A percentile compares a stretch with the other conserved stretches of the same genome.
Evolutionary conservation across 2,113 vertebrate genomes (phyloP).

Genomic region (Cololabis saira): DNA sequence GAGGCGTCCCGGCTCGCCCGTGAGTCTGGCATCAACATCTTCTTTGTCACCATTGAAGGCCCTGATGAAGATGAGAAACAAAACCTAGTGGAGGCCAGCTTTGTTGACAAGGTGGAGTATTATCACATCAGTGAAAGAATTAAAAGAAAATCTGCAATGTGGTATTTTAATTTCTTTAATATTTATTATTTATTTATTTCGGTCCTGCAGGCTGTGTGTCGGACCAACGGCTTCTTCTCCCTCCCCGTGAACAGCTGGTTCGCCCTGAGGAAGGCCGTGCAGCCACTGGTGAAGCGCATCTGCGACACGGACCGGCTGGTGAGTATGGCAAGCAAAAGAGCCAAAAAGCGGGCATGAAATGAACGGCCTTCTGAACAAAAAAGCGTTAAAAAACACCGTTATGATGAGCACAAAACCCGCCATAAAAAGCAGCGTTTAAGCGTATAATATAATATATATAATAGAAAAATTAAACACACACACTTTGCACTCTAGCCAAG

Average conservation of each 20-base stretch:
- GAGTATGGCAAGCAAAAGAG: too few relatives aligned
- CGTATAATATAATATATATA: too few relatives aligned
- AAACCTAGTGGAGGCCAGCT: constrained; percentile 87
- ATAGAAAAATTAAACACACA: too few relatives aligned
- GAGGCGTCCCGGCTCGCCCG: constrained; percentile 91
- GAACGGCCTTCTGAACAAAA: too few relatives aligned
- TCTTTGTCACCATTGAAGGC: constrained; percentile 96
- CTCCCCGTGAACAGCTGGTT: constrained; percentile 93
- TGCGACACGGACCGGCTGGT: constrained; percentile 88
- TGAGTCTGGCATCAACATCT: constrained; percentile 97
- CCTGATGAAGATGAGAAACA: constrained; percentile 90
- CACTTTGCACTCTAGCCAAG: too few relatives aligned
- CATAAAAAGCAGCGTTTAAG: too few relatives aligned
- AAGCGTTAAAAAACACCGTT: too few relatives aligned
- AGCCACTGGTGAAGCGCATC: constrained; percentile 91
- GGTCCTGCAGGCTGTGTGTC: constrained; percentile 90
- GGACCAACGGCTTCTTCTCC: constrained; percentile 91
- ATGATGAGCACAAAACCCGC: too few relatives aligned
- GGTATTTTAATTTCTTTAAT: too few relatives aligned
- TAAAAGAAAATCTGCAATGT: constrained; percentile 5
- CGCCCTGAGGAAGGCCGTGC: constrained; percentile 86
- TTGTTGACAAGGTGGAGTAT: constrained; percentile 92
- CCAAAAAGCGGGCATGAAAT: too few relatives aligned
- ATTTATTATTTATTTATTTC: background rate
- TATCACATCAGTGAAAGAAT: background rate